Conservation (phyloP, 1,140 invertebrate genomes). For the Macrobrachium nipponense region DNA sequence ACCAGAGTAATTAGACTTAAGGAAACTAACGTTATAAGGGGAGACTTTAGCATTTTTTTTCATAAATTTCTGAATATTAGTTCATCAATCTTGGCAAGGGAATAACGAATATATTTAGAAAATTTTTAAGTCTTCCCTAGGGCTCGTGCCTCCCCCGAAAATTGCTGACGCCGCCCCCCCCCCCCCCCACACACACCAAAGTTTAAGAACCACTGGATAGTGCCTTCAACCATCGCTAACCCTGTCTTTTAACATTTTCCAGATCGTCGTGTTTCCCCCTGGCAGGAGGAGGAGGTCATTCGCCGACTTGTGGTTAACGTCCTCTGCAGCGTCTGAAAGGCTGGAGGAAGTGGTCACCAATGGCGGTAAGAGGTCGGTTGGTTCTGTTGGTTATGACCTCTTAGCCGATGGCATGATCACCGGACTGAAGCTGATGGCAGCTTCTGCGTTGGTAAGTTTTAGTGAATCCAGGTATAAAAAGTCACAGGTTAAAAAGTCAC, state of each 20-base stretch:
- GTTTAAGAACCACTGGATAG: not conserved
- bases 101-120: too few relatives aligned
- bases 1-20: too few relatives aligned
- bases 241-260: not conserved
- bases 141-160: too few relatives aligned
- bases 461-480: too few relatives aligned
- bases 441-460: not conserved
- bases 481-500: too few relatives aligned
- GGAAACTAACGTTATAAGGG: too few relatives aligned
- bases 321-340: not conserved
- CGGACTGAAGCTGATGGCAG: not conserved
- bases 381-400: not conserved
- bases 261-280: conserved; percentile 5
- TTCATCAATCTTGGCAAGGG: too few relatives aligned
- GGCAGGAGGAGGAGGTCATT: not conserved
- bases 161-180: too few relatives aligned
- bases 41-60: too few relatives aligned
- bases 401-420: not conserved
- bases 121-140: too few relatives aligned
- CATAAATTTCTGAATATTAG: too few relatives aligned
- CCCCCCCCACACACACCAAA: too few relatives aligned
- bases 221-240: not conserved
- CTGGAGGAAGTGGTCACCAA: not conserved
- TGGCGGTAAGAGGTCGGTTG: not conserved
- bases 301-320: not conserved